Evolutionary conservation across 35 echinoderm and acorn worm species (phyloP).

Genomic region (Acanthaster planci): DNA sequence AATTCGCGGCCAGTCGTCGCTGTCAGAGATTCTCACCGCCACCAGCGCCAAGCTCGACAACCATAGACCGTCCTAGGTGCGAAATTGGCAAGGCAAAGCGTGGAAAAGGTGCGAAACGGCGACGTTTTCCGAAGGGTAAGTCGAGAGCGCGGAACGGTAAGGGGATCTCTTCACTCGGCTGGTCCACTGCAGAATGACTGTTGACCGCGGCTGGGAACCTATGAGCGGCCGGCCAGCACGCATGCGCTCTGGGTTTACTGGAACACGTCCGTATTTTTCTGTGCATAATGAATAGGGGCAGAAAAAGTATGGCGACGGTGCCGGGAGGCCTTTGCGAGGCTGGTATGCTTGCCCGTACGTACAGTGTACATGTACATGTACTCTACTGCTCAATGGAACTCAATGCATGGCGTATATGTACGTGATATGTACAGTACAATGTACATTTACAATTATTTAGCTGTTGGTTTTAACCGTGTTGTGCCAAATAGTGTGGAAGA

Average conservation of each 20-base stretch:
- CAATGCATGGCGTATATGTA: too few species aligned
- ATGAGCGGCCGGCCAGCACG: slow-evolving; percentile 83
- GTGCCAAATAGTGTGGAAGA: too few species aligned
- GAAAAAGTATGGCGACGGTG: slow-evolving; percentile 6
- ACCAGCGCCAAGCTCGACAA: slow-evolving; percentile 26
- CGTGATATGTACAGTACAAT: too few species aligned
- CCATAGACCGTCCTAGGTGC: slow-evolving; percentile 44
- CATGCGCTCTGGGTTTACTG: slow-evolving; percentile 59
- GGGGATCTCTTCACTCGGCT: slow-evolving; percentile 78
- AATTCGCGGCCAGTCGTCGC: neutral
- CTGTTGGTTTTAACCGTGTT: too few species aligned
- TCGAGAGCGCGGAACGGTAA: slow-evolving; percentile 41
- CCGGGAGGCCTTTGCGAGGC: neutral
- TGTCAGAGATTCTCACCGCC: slow-evolving; percentile 34
- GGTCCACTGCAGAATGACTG: slow-evolving; percentile 84
- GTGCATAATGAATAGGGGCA: neutral
- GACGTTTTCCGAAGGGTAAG: slow-evolving; percentile 35
- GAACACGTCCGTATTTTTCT: slow-evolving; percentile 2
- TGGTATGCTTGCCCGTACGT: too few species aligned
- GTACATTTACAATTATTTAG: too few species aligned
- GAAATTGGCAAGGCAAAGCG: neutral
- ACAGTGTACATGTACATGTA: too few species aligned
- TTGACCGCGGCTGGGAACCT: slow-evolving; percentile 72
- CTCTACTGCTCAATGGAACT: too few species aligned
- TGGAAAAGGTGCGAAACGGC: slow-evolving; percentile 29